Evolutionary conservation across 2,113 vertebrate species (phyloP).

Genomic region (Tragelaphus strepsiceros): DNA sequence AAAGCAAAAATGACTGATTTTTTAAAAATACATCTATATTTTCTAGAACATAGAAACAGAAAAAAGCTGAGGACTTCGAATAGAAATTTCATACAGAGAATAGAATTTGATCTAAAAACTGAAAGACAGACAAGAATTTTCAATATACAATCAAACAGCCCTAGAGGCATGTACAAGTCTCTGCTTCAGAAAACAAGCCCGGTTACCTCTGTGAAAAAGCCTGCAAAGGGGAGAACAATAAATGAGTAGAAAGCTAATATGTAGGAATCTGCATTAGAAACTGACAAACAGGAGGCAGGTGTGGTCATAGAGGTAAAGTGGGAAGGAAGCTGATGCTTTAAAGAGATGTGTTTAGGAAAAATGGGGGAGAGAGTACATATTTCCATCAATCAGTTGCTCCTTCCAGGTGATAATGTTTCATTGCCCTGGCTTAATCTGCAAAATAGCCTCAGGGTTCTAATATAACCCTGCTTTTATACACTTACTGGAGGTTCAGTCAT

Average conservation of each 20-base stretch:
- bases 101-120: neutral
- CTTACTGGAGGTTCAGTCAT: neutral
- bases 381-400: neutral
- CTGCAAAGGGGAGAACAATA: neutral
- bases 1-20: neutral
- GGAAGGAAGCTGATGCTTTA: neutral
- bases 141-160: neutral
- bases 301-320: neutral
- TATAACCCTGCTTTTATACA: neutral
- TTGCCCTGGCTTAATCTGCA: neutral
- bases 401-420: neutral
- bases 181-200: neutral
- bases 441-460: neutral
- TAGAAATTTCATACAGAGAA: neutral
- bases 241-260: neutral
- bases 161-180: neutral
- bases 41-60: neutral
- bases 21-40: neutral
- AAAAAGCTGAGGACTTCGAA: neutral
- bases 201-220: neutral
- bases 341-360: neutral
- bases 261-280: neutral
- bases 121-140: neutral
- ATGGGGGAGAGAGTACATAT: neutral
- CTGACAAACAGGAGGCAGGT: neutral